Percentiles rank a stretch among this genome's conserved stretches.
Conservation (phyloP, 2,888 invertebrate species). For the Aphodius sticticus region DNA sequence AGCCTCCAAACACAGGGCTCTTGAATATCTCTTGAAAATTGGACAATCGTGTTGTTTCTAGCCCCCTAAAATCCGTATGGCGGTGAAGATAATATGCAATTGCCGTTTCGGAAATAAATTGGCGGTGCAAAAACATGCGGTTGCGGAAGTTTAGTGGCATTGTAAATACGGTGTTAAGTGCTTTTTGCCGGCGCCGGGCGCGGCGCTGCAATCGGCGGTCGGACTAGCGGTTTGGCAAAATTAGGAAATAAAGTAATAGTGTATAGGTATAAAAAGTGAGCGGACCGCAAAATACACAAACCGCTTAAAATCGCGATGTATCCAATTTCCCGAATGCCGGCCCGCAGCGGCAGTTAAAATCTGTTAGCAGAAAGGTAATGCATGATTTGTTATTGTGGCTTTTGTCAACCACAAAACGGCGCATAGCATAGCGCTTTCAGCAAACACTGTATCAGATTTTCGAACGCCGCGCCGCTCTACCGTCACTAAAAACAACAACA, state of each 20-base stretch:
- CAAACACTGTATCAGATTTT: slow-evolving; percentile 29
- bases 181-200: neutral
- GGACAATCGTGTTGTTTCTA: too few species aligned
- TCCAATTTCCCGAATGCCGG: slow-evolving; percentile 55
- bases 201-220: neutral
- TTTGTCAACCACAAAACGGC: slow-evolving; percentile 55
- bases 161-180: slow-evolving; percentile 17
- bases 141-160: slow-evolving; percentile 18
- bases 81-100: neutral
- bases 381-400: slow-evolving; percentile 61
- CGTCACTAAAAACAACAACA: slow-evolving; percentile 25
- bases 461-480: slow-evolving; percentile 6
- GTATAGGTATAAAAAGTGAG: slow-evolving; percentile 48
- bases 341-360: slow-evolving; percentile 58
- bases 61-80: neutral
- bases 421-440: slow-evolving; percentile 9
- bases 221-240: slow-evolving; percentile 36
- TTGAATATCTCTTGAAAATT: too few species aligned
- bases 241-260: slow-evolving; percentile 48
- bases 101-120: neutral
- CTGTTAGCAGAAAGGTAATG: slow-evolving; percentile 61
- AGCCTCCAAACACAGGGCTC: too few species aligned
- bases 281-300: slow-evolving; percentile 54
- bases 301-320: slow-evolving; percentile 56
- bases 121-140: neutral